Evolutionary conservation across 2,113 vertebrate genomes (phyloP).

Genomic region (Zapornia atra): DNA sequence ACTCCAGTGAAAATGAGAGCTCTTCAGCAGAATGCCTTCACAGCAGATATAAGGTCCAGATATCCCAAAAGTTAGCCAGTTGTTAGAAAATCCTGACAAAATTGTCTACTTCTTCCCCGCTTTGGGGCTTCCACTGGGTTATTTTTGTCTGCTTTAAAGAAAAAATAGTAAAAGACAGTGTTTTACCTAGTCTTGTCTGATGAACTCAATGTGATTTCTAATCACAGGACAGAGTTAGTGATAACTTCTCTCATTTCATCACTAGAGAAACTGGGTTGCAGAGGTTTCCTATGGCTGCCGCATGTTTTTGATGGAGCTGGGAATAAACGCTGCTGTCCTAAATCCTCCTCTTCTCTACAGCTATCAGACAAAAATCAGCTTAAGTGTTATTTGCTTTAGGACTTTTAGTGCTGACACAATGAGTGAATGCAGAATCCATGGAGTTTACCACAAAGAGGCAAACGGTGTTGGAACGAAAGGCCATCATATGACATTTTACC

Average conservation of each 20-base stretch:
- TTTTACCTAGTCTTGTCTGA: background rate
- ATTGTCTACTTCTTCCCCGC: rapidly evolving
- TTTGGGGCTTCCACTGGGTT: background rate
- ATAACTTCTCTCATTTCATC: background rate
- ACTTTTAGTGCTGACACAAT: background rate
- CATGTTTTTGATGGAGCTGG: background rate
- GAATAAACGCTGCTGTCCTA: background rate
- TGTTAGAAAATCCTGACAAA: background rate
- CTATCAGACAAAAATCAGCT: background rate
- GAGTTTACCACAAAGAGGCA: background rate
- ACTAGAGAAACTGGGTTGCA: background rate
- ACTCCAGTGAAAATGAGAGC: background rate
- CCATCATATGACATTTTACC: slow-evolving; percentile 25
- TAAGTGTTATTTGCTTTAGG: background rate
- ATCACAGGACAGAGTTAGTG: background rate
- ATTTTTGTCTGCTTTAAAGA: background rate
- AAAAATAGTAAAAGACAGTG: background rate
- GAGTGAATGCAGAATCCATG: background rate
- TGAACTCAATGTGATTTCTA: background rate
- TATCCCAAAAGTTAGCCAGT: background rate
- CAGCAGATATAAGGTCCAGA: background rate
- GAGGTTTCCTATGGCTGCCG: background rate
- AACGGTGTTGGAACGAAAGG: background rate
- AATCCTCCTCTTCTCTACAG: background rate
- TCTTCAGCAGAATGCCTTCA: background rate